These are phyloP conservation scores for Phalacrocorax carbo DNA, from an alignment of 2,113 vertebrate species.

Conservation along the genomic window DNA sequence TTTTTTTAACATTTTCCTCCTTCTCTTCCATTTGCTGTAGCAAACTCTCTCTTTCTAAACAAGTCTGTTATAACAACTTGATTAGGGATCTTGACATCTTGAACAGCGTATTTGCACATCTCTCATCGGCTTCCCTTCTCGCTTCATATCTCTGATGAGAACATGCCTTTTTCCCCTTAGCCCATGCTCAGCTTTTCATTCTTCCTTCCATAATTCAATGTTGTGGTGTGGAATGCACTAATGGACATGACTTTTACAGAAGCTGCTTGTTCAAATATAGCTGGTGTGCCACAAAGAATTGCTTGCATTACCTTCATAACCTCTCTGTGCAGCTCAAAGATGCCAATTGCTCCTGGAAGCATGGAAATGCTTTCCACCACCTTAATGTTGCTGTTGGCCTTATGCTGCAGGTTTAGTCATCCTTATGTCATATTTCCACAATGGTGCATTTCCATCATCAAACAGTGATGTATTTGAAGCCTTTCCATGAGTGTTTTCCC, in stretches of 20 bases:
- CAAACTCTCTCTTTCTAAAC: background rate
- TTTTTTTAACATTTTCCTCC: background rate
- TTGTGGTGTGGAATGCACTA: background rate
- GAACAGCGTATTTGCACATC: background rate
- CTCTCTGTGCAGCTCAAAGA: background rate
- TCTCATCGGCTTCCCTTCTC: background rate
- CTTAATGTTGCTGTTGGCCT: constrained; percentile 60
- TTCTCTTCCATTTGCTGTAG: constrained; percentile 3
- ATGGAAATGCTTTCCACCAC: constrained; percentile 51
- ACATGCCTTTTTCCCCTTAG: background rate
- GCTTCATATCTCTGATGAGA: background rate
- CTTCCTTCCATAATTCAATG: background rate
- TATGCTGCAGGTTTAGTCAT: constrained; percentile 49
- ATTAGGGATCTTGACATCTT: background rate
- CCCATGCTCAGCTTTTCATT: background rate
- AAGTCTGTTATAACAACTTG: background rate
- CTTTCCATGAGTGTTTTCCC: background rate
- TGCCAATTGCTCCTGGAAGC: constrained; percentile 50
- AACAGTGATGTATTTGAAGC: constrained; percentile 28
- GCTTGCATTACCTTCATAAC: background rate
- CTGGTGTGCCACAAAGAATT: background rate
- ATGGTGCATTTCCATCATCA: constrained; percentile 44
- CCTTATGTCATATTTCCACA: constrained; percentile 60
- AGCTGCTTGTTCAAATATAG: background rate
- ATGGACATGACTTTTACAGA: background rate